A percentile compares a stretch with the other conserved stretches of the same genome.
Evolutionary conservation across 1,140 invertebrate species (phyloP).

Genomic region (Scylla paramamosain): DNA sequence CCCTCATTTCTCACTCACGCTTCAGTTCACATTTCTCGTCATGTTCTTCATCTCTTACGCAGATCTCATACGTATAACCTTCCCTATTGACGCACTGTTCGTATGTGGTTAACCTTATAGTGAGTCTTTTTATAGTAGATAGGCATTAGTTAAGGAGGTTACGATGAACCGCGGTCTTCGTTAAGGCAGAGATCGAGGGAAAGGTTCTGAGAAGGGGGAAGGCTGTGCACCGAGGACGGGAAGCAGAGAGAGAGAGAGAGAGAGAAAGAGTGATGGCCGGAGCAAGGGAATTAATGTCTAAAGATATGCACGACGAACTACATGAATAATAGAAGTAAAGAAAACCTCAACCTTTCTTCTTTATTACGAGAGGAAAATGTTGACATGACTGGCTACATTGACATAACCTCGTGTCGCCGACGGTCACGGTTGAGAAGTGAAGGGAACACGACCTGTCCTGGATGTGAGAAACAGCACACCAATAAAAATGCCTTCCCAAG

Average conservation of each 20-base stretch:
- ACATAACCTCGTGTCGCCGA: too few relatives aligned
- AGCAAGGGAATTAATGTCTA: not conserved
- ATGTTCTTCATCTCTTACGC: not conserved
- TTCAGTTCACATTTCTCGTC: not conserved
- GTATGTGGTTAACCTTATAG: not conserved
- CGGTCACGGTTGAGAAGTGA: too few relatives aligned
- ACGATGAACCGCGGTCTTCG: too few relatives aligned
- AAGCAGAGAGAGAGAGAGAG: slow-evolving; percentile 52
- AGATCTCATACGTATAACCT: not conserved
- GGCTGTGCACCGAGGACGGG: not conserved
- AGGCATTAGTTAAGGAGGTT: not conserved
- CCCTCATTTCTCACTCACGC: not conserved
- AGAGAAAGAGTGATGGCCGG: not conserved
- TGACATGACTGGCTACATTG: too few relatives aligned
- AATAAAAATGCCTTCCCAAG: too few relatives aligned
- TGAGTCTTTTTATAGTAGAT: too few relatives aligned
- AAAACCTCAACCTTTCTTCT: too few relatives aligned
- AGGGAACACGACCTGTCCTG: too few relatives aligned
- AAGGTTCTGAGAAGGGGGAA: not conserved
- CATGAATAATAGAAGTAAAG: too few relatives aligned
- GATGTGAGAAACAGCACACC: too few relatives aligned
- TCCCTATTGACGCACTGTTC: not conserved
- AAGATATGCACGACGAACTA: too few relatives aligned
- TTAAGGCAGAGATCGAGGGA: not conserved
- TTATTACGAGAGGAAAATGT: too few relatives aligned